Base-by-base conservation (phyloP, 2,888 invertebrate species). In the Troides oblongomaculatus region DNA sequence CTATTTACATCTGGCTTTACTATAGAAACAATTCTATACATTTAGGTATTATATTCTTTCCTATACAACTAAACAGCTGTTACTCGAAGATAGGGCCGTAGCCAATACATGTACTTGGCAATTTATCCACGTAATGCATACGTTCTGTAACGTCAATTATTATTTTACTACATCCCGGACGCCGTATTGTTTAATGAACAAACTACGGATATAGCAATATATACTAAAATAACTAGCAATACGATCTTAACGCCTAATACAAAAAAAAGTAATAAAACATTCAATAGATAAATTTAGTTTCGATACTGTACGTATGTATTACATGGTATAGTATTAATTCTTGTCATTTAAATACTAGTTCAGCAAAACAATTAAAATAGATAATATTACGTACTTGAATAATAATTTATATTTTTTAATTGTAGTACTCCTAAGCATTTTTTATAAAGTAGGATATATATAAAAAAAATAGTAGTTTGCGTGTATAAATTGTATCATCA, bases 101-200 rank as follows among this genome's bases (percentile, higher is more conserved):
- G 63, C 63, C 57, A 68, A 62, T 46, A 63, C 64, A 69, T 61
- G 25, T 56, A 69, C 53, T 69, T 69, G 68, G 68, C 68, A 64
- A 64, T 69, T 69, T 64, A 61, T 69, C 68, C 56, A 23, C 56
- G 43, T 23, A 43, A 56, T 64, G 18, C 64, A 56, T 36, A 64
- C 64, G 43, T 43, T 64, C 60, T 61, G 30, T 56, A 64, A 64
- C 68, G 68, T 69, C 68, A 69, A 53, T 56, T 64, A 56, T 60
- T 59, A 64, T 68, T 63, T 64, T 43, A 36, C 50, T 58, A 64
- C 50, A 68, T 53, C 50, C 46, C 63, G 63, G 59, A 63, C 59
- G 58, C 21, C n/a, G 39, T 56, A 39, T 25, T 58, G 4, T 58
- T 60, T 39, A 23, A 43, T 53, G 7, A n/a, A 61, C 39, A 53